Conservation (phyloP, 2,888 invertebrate species). For the Drosophila melanosoma region DNA sequence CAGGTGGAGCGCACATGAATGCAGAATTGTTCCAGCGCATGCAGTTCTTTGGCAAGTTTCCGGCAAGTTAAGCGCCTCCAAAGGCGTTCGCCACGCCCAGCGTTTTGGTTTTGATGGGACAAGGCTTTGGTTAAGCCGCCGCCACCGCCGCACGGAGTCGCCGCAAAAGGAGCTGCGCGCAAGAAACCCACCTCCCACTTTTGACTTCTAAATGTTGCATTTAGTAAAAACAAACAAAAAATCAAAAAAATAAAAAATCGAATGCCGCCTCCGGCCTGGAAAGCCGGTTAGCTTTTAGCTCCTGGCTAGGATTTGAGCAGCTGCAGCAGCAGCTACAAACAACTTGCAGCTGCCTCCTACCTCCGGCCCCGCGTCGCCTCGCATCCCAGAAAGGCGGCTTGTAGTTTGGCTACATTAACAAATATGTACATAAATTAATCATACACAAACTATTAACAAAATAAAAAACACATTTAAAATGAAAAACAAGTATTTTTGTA, state of each 20-base stretch:
- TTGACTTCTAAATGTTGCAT: slow-evolving; percentile 71
- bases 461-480: slow-evolving; percentile 34
- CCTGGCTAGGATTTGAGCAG: slow-evolving; percentile 26
- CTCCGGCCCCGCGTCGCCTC: slow-evolving; percentile 25
- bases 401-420: slow-evolving; percentile 47
- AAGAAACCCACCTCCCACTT: slow-evolving; percentile 25
- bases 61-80: slow-evolving; percentile 72
- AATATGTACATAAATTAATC: slow-evolving; percentile 14
- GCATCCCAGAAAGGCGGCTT: slow-evolving; percentile 38
- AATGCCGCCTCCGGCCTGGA: slow-evolving; percentile 65
- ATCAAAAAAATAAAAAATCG: neutral
- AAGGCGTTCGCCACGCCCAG: slow-evolving; percentile 62
- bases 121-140: slow-evolving; percentile 50
- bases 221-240: slow-evolving; percentile 61
- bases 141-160: slow-evolving; percentile 6
- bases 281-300: slow-evolving; percentile 54
- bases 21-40: slow-evolving; percentile 85
- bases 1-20: slow-evolving; percentile 64
- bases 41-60: slow-evolving; percentile 84
- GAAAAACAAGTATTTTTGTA: slow-evolving; percentile 3
- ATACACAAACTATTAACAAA: slow-evolving; percentile 1
- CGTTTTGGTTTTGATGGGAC: slow-evolving; percentile 75
- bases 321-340: slow-evolving; percentile 26
- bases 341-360: slow-evolving; percentile 3
- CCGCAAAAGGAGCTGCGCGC: slow-evolving; percentile 25